Percentiles rank a stretch among this genome's conserved stretches.
Evolutionary conservation across 2,113 vertebrate species (phyloP).

Genomic region (Otolemur garnettii): DNA sequence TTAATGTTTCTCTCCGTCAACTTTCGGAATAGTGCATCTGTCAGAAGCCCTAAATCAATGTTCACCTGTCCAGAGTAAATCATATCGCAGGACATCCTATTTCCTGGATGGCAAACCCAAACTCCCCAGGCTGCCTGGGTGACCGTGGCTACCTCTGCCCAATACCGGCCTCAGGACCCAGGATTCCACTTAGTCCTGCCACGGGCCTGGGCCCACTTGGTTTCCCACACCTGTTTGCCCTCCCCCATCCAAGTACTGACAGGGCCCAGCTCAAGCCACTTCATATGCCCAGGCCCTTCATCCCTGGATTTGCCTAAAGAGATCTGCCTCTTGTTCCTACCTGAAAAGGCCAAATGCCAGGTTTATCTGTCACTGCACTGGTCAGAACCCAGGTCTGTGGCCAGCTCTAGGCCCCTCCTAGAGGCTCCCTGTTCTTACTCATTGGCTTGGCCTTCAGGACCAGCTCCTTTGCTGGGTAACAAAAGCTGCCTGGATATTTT

Average conservation of each 20-base stretch:
- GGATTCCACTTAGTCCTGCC: not conserved
- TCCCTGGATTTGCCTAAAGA: not conserved
- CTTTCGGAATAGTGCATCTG: constrained; percentile 60
- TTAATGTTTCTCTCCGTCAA: constrained; percentile 65
- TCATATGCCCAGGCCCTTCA: not conserved
- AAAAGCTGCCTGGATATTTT: not conserved
- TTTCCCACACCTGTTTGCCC: not conserved
- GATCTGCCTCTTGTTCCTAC: not conserved
- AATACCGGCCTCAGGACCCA: not conserved
- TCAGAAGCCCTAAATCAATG: constrained; percentile 73
- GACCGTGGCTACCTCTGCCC: not conserved
- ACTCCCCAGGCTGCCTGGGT: not conserved
- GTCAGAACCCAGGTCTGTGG: not conserved
- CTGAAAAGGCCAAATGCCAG: not conserved
- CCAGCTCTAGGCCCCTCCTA: not conserved
- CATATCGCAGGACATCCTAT: not conserved
- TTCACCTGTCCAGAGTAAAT: constrained; percentile 54
- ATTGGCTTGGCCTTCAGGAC: not conserved
- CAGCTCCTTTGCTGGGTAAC: not conserved
- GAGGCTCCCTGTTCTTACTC: not conserved
- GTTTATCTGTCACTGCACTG: not conserved
- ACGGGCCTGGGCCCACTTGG: fast-evolving
- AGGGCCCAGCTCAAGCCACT: not conserved
- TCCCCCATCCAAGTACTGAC: not conserved
- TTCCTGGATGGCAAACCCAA: not conserved